phyloP scores from a whole-genome alignment of 2,797 vertebrate genomes.

The Bradypodion pumilum region DNA sequence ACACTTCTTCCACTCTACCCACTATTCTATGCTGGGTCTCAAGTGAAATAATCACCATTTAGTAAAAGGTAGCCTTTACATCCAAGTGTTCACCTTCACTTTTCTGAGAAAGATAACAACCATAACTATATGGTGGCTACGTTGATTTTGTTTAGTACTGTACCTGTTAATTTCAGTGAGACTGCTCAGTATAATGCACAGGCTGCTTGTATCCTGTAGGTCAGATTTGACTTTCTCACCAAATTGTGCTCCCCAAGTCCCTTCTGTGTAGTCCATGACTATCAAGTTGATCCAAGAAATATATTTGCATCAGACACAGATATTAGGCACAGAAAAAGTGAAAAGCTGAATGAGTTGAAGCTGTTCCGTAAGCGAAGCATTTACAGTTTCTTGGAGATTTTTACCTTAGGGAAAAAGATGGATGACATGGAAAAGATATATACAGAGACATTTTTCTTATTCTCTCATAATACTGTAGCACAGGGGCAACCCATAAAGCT shows the following conservation, averaged over 20 bases:
- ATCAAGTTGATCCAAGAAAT: background rate
- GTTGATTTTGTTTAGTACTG: too few species aligned
- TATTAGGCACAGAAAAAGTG: background rate
- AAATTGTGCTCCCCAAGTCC: background rate
- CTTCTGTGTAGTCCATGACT: background rate
- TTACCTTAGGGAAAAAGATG: background rate
- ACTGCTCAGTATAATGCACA: background rate
- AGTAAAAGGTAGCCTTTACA: too few species aligned
- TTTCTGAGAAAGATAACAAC: too few species aligned
- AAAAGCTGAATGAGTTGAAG: background rate
- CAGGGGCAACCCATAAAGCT: background rate
- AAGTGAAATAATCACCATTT: too few species aligned
- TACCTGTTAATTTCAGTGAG: background rate
- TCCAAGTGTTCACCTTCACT: too few species aligned
- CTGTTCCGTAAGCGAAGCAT: background rate
- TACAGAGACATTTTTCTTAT: too few species aligned
- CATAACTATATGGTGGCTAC: background rate
- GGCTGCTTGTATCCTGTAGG: background rate
- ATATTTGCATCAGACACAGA: background rate
- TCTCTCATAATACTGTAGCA: background rate
- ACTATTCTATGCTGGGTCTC: too few species aligned
- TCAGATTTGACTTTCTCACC: background rate
- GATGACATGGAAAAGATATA: too few species aligned
- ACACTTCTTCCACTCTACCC: too few species aligned
- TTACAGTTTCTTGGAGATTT: background rate